Percentiles rank a stretch among this genome's conserved stretches.
Evolutionary conservation across 2,888 invertebrate genomes (phyloP).

Genomic region (Acanthosoma haemorrhoidale): DNA sequence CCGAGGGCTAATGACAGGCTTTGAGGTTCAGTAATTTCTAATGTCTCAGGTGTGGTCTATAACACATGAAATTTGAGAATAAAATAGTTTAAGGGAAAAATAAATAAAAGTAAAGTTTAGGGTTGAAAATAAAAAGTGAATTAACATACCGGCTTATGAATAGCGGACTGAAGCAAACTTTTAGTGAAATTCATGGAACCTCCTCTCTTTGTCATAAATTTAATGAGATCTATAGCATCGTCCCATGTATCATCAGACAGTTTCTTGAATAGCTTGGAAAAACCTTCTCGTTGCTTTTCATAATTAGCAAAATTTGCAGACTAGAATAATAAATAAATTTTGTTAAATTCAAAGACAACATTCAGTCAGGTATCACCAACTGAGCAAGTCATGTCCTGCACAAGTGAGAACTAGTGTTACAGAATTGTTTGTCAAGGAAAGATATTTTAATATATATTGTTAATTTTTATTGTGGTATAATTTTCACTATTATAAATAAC

Average conservation of each 20-base stretch:
- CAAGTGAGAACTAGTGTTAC: no score
- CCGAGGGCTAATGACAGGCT: conserved; percentile 70
- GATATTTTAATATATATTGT: no score
- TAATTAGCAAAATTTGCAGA: conserved; percentile 72
- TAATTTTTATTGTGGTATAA: no score
- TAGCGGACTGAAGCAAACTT: background rate
- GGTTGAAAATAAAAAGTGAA: no score
- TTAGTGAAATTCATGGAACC: conserved; percentile 54
- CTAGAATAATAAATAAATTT: conserved; percentile 38
- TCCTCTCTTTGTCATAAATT: conserved; percentile 71
- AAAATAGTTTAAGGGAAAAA: no score
- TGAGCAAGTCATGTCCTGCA: no score
- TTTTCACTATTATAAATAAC: no score
- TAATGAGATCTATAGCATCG: conserved; percentile 67
- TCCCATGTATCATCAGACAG: conserved; percentile 71
- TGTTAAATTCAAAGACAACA: background rate
- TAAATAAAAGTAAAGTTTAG: no score
- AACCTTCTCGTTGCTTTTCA: conserved; percentile 68
- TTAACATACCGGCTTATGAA: no score
- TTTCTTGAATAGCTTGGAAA: conserved; percentile 65
- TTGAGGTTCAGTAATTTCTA: conserved; percentile 41
- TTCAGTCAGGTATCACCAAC: no score
- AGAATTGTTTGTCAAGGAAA: no score
- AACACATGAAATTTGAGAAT: no score
- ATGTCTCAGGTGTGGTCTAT: background rate